A percentile compares a stretch with the other conserved stretches of the same genome.
Conservation (phyloP, 1,140 invertebrate genomes). For the Cherax quadricarinatus region DNA sequence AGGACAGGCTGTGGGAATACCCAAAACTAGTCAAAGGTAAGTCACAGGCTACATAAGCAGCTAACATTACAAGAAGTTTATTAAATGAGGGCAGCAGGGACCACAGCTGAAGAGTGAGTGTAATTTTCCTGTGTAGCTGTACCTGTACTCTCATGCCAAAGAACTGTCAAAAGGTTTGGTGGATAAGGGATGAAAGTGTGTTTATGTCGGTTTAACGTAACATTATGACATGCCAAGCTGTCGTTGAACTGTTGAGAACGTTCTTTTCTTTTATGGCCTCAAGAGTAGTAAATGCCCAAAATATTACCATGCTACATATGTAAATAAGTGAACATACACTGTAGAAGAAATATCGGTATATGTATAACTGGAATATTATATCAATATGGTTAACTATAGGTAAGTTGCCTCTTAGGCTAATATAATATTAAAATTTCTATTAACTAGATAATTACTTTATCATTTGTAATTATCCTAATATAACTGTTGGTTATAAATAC, state of each 20-base stretch:
- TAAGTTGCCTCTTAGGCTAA: background rate
- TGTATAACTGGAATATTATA: background rate
- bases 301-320: background rate
- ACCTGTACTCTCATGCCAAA: background rate
- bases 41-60: background rate
- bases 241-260: background rate
- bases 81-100: background rate
- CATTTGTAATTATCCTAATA: background rate
- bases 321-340: background rate
- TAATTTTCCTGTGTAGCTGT: background rate
- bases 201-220: background rate
- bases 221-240: background rate
- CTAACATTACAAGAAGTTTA: background rate
- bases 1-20: too few species aligned
- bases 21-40: too few species aligned
- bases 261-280: background rate
- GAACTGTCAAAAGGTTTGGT: background rate
- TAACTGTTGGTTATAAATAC: background rate
- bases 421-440: constrained; percentile 9
- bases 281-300: background rate
- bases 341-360: background rate
- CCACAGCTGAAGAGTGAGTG: background rate
- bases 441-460: background rate
- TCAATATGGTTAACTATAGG: background rate
- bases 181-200: background rate